phyloP scores from a whole-genome alignment of 2,113 vertebrate genomes.

The Equus quagga region DNA sequence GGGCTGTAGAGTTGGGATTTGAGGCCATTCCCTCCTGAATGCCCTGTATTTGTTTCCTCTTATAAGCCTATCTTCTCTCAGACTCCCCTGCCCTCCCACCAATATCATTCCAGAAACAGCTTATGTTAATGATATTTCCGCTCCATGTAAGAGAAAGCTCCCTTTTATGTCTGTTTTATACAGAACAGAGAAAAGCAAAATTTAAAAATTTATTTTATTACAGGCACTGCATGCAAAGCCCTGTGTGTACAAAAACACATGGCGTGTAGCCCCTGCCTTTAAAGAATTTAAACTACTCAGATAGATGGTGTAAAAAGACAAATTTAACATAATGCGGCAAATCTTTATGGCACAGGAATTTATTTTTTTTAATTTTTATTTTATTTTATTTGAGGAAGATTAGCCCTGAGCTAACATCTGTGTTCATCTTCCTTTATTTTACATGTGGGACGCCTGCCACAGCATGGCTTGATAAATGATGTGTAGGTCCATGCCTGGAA shows the following conservation, averaged over 20 bases:
- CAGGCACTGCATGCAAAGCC: neutral
- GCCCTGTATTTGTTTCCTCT: neutral
- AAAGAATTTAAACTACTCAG: neutral
- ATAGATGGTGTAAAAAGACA: neutral
- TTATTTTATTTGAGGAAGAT: too few relatives aligned
- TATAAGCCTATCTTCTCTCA: neutral
- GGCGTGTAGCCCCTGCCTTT: neutral
- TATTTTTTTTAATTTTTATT: too few relatives aligned
- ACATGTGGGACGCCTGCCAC: too few relatives aligned
- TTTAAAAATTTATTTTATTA: neutral
- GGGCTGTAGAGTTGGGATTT: neutral
- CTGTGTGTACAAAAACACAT: neutral
- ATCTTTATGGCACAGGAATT: neutral
- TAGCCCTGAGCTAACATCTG: too few relatives aligned
- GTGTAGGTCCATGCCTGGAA: too few relatives aligned
- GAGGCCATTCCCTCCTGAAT: neutral
- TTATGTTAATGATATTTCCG: neutral
- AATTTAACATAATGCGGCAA: neutral
- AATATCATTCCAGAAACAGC: neutral
- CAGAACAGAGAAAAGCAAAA: neutral
- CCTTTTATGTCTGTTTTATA: neutral
- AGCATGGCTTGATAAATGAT: too few relatives aligned
- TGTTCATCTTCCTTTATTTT: too few relatives aligned
- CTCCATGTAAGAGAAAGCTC: neutral
- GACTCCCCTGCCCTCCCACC: too few relatives aligned